phyloP scores from a whole-genome alignment of 1,140 invertebrate species.

The Bemisia tabaci region DNA sequence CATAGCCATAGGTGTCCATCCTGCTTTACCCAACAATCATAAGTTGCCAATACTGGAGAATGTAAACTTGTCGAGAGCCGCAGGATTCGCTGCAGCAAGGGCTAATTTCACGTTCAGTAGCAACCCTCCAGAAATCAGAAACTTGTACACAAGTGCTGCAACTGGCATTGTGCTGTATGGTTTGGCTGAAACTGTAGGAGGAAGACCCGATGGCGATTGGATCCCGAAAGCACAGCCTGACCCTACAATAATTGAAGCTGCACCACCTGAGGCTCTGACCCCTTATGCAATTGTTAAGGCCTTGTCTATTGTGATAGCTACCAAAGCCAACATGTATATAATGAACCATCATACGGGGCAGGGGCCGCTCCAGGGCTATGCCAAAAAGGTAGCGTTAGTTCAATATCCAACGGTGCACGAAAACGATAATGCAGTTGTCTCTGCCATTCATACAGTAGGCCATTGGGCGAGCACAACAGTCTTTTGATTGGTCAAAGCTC shows the following conservation, averaged over 20 bases:
- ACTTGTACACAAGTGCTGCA: neutral
- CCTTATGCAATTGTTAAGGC: neutral
- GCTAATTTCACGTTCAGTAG: neutral
- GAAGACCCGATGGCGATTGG: neutral
- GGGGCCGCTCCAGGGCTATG: neutral
- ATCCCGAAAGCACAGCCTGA: too few species aligned
- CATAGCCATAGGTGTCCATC: too few species aligned
- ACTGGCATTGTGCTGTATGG: neutral
- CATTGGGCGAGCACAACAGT: too few species aligned
- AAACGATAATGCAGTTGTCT: neutral
- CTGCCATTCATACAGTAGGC: neutral
- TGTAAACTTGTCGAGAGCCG: neutral
- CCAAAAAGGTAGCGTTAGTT: neutral
- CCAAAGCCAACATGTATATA: neutral
- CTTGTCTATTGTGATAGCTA: neutral
- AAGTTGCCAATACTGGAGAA: neutral
- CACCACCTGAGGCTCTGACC: neutral
- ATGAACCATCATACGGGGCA: neutral
- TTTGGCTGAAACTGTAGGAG: neutral
- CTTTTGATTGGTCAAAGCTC: too few species aligned
- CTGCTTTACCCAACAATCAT: neutral
- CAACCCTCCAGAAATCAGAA: neutral
- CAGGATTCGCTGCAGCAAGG: neutral
- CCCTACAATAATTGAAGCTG: neutral
- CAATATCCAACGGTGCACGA: neutral